Evolutionary conservation across 2,113 vertebrate genomes (phyloP), one percentile per base, ranked within the genome.

Genomic region (Choloepus hoffmanni): DNA sequence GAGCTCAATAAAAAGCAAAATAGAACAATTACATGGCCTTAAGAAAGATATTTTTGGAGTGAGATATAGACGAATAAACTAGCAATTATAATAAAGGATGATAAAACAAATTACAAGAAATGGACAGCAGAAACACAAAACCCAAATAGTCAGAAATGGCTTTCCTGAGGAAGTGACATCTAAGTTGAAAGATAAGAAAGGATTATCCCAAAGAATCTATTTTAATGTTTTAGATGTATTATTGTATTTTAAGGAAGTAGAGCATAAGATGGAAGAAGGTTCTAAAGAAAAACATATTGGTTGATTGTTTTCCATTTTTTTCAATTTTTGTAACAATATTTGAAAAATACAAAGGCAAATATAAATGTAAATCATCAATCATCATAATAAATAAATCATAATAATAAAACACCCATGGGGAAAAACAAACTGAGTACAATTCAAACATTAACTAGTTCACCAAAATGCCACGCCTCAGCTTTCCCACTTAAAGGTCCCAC

Each of bases 391-490:
- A 73, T 18, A 13, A 77, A 43, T n/a, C n/a, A 55, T 28, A n/a
- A 13, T 0, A 21, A 28, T 16, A 21, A 14, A 26, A 30, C 0
- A 14, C 7, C 19, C 67, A 3, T 3, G n/a, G n/a, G n/a, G n/a
- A n/a, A n/a, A n/a, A n/a, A n/a, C n/a, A 24, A 62, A 13, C 21
- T 6, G 12, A 5, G 50, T 43, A 5, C 33, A 62, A n/a, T 18
- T 30, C 23, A 10, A 33, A 7, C 33, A 21, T 5, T 16, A 40
- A n/a, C 48, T 67, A 36, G 68, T 24, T 73, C 10, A 18, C 7
- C 14, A 43, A 74, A 82, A 40, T 67, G 63, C 18, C 67, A n/a
- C n/a, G n/a, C n/a, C n/a, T n/a, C 16, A 55, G 16, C 9, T 82
- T 83, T 18, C 12, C 14, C 60, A 28, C 4, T 36, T n/a, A 48